A percentile compares a stretch with the other conserved stretches of the same genome.
These are phyloP conservation scores for Listrodromus nycthemerus DNA, from an alignment of 2,888 invertebrate genomes.

Conservation along the genomic window DNA sequence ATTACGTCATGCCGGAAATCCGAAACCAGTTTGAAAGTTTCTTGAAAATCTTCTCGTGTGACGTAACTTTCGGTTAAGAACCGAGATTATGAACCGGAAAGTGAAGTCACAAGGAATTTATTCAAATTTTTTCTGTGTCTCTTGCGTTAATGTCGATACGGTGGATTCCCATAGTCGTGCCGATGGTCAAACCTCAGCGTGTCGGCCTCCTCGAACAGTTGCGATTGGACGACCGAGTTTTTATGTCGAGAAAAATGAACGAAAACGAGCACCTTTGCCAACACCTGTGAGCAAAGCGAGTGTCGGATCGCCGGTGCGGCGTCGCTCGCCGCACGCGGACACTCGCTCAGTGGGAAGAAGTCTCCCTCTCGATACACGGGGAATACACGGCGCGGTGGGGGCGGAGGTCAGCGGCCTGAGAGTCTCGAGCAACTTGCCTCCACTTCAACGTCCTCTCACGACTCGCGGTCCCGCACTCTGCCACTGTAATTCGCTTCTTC, in stretches of 20 bases:
- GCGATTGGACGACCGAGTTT: background rate
- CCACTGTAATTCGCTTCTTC: slow-evolving; percentile 61
- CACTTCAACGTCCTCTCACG: slow-evolving; percentile 60
- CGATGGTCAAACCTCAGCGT: background rate
- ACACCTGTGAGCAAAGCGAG: background rate
- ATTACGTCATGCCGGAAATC: too few relatives aligned
- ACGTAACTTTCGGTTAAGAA: too few relatives aligned
- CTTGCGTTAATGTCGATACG: too few relatives aligned
- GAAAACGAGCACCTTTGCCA: background rate
- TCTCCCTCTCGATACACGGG: slow-evolving; percentile 66
- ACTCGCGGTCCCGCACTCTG: slow-evolving; percentile 57
- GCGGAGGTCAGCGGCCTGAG: slow-evolving; percentile 80
- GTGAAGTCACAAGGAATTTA: too few relatives aligned
- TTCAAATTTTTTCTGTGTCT: too few relatives aligned
- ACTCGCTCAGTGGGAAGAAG: slow-evolving; percentile 58
- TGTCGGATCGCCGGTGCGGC: slow-evolving; percentile 28
- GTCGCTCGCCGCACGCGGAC: slow-evolving; percentile 54
- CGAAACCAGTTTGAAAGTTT: background rate
- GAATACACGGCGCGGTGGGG: slow-evolving; percentile 71
- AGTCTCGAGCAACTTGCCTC: slow-evolving; percentile 78
- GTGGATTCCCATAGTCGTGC: background rate
- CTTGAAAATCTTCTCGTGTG: too few relatives aligned
- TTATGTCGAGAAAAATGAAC: background rate
- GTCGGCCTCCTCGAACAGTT: background rate
- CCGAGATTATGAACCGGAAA: too few relatives aligned